A percentile compares a stretch with the other conserved stretches of the same genome.
Evolutionary conservation across 2,888 invertebrate species (phyloP).

Genomic region (Cheilosia grossa): DNA sequence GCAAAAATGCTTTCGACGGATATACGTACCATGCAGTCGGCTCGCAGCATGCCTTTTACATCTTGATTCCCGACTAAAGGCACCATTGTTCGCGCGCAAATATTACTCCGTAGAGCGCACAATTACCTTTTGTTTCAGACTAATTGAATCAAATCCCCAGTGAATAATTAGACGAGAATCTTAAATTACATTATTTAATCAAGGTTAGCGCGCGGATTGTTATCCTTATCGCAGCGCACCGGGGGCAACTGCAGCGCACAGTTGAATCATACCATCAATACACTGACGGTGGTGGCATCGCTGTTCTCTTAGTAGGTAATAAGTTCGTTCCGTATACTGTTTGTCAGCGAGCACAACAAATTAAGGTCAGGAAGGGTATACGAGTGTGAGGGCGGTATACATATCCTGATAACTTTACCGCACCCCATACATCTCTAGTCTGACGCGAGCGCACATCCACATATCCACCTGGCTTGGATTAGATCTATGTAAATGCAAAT

Average conservation of each 20-base stretch:
- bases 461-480: slow-evolving; percentile 32
- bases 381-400: slow-evolving; percentile 9
- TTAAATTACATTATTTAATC: slow-evolving; percentile 74
- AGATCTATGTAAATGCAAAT: slow-evolving; percentile 46
- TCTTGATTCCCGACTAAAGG: slow-evolving; percentile 21
- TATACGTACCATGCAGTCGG: slow-evolving; percentile 10
- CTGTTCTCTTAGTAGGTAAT: slow-evolving; percentile 12
- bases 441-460: neutral
- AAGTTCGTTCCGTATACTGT: slow-evolving; percentile 24
- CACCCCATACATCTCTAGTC: too few relatives aligned
- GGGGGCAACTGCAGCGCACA: slow-evolving; percentile 44
- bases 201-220: slow-evolving; percentile 58
- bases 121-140: slow-evolving; percentile 72
- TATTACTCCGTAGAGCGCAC: slow-evolving; percentile 55
- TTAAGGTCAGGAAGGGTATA: slow-evolving; percentile 54
- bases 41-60: neutral
- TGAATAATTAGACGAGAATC: slow-evolving; percentile 74
- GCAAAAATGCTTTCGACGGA: slow-evolving; percentile 17
- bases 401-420: slow-evolving; percentile 4
- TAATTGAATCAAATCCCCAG: slow-evolving; percentile 73
- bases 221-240: slow-evolving; percentile 44
- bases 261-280: slow-evolving; percentile 49
- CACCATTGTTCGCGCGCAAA: slow-evolving; percentile 39
- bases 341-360: slow-evolving; percentile 42
- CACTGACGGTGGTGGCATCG: slow-evolving; percentile 2